Evolutionary conservation across 2,113 vertebrate genomes (phyloP).

Genomic region (Daboia siamensis): DNA sequence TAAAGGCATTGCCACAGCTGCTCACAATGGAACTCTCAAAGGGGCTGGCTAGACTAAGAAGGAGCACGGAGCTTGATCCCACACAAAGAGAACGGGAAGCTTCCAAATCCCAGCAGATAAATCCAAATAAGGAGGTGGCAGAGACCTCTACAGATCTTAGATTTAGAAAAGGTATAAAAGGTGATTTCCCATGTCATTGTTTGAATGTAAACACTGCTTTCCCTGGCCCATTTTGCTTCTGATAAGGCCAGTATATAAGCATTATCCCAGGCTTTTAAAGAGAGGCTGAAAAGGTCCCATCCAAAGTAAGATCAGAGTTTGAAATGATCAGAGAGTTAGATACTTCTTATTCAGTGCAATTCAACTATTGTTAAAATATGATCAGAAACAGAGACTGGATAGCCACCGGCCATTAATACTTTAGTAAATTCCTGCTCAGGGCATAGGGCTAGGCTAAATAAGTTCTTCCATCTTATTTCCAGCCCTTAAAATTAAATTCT

Average conservation of each 20-base stretch:
- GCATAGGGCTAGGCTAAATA: not conserved
- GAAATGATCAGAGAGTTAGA: not conserved
- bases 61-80: conserved; percentile 2
- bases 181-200: not conserved
- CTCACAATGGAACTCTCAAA: conserved; percentile 7
- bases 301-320: not conserved
- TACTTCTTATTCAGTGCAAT: not conserved
- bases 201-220: not conserved
- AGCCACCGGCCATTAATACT: not conserved
- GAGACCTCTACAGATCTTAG: not conserved
- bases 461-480: not conserved
- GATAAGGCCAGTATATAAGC: not conserved
- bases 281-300: not conserved
- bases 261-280: not conserved
- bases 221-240: not conserved
- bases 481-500: not conserved
- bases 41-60: conserved; percentile 2
- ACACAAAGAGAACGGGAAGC: not conserved
- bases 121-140: not conserved
- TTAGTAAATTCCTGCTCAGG: not conserved
- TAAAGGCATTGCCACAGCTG: conserved; percentile 17
- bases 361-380: not conserved
- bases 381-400: not conserved
- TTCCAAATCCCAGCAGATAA: not conserved
- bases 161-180: not conserved